Evolutionary conservation across 2,888 invertebrate genomes (phyloP).

Genomic region (Lumbricus terrestris): DNA sequence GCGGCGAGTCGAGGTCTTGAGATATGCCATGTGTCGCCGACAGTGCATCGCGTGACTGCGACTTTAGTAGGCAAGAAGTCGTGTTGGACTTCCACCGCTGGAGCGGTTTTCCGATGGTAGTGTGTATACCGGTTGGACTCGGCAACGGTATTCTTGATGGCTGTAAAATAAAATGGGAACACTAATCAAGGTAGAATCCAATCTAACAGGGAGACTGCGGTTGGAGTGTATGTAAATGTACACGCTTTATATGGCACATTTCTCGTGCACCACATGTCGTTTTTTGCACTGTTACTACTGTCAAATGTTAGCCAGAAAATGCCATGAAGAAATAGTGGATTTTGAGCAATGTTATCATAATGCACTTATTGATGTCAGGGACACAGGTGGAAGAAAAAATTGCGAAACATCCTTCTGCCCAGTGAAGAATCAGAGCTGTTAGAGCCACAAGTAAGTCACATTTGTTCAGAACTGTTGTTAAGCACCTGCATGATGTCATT

Average conservation of each 20-base stretch:
- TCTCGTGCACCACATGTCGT: too few relatives aligned
- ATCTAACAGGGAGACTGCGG: not conserved
- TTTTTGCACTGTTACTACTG: too few relatives aligned
- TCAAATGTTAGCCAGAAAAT: too few relatives aligned
- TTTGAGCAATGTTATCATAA: not conserved
- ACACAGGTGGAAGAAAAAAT: not conserved
- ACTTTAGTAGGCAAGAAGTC: not conserved
- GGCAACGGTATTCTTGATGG: not conserved
- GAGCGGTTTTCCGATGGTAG: not conserved
- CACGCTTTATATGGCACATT: too few relatives aligned
- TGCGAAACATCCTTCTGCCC: not conserved
- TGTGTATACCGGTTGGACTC: not conserved
- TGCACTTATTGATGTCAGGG: not conserved
- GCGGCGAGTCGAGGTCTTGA: slow-evolving; percentile 6
- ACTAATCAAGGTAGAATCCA: not conserved
- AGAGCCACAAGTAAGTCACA: too few relatives aligned
- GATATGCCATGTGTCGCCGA: not conserved
- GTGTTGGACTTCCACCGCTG: slow-evolving; percentile 9
- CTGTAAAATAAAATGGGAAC: not conserved
- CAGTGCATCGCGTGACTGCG: not conserved
- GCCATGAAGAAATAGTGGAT: too few relatives aligned
- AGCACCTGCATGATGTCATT: too few relatives aligned
- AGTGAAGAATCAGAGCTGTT: too few relatives aligned
- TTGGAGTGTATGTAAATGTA: not conserved
- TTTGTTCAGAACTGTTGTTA: too few relatives aligned